Base-by-base conservation (phyloP, 2,797 vertebrate species). In the Coregonus ussuriensis region DNA sequence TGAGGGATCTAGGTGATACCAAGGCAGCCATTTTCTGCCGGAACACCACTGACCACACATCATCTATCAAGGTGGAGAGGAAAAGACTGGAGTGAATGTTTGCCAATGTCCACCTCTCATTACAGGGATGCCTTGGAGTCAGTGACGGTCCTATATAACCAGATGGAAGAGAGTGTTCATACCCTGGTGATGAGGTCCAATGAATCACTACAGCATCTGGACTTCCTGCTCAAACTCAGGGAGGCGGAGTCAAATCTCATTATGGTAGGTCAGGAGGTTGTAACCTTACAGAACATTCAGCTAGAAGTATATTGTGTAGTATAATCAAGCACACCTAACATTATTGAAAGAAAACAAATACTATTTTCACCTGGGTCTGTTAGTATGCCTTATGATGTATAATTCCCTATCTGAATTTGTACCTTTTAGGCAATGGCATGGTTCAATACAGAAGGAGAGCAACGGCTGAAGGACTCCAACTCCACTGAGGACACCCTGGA, bases 111-210 rank as follows among this genome's bases (percentile, higher is more conserved):
- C 11, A 16, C n/a, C n/a, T 66, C 18, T 54, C 0, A 77, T 62
- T 81, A 25, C 87, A 99, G 97, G 89, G 89, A 93, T 15, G 91
- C 92, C 62, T 85, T 98, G 89, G 95, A 95, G 14, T 83, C 83
- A 0, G 95, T 96, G 0, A 90, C 95, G 0, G 79, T 80, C 67
- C 91, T 97, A 56, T 99, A 99, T 53, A 95, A 95, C 79, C 95
- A 93, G 47, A 92, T 99, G 89, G 98, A 99, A 35, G 97, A 98
- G 84, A 94, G 94, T 68, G 96, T 99, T 16, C 98, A 99, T 15
- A 87, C 84, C 14, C 87, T 99, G 72, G 98, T 98, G 88, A 96
- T 95, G 71, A 93, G 89, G 0, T 99, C 98, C 75, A 99, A 99
- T 67, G 87, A 95, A 79, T 94, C 96, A 33, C 92, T 98, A 81